These are phyloP conservation scores for Drosophila hawaiiensis DNA, from an alignment of 2,888 invertebrate genomes.

Conservation along the genomic window DNA sequence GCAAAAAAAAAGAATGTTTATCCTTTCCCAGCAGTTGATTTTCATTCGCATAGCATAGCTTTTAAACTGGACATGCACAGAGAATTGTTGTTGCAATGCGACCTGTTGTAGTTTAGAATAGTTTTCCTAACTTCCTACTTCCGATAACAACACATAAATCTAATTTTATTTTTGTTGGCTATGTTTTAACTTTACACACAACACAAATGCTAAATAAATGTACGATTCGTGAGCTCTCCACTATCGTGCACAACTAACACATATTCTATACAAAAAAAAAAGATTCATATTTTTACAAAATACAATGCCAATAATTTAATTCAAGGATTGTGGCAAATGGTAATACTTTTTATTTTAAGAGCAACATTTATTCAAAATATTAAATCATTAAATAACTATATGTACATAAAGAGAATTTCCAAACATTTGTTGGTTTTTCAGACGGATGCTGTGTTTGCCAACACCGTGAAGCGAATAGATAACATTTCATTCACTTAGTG, in stretches of 20 bases:
- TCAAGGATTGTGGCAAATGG: background rate
- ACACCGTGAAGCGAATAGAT: too few species aligned
- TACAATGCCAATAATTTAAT: background rate
- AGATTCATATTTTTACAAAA: background rate
- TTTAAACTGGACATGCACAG: background rate
- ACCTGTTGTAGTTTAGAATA: background rate
- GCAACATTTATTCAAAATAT: background rate
- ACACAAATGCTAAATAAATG: background rate
- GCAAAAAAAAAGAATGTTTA: background rate
- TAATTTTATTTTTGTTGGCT: background rate
- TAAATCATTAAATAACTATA: background rate
- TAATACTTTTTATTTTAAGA: background rate
- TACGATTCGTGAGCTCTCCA: background rate
- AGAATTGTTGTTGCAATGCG: background rate
- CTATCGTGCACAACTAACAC: background rate
- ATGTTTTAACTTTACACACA: slow-evolving; percentile 4
- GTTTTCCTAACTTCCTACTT: slow-evolving; percentile 10
- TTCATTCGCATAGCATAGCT: background rate
- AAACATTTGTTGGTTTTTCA: background rate
- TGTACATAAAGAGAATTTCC: background rate
- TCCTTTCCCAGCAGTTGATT: slow-evolving; percentile 1
- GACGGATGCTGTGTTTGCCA: too few species aligned
- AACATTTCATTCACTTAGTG: too few species aligned
- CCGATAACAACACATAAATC: slow-evolving; percentile 10
- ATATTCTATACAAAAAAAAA: background rate